phyloP scores from a whole-genome alignment of 1,140 invertebrate species.

The Hermetia illucens region DNA sequence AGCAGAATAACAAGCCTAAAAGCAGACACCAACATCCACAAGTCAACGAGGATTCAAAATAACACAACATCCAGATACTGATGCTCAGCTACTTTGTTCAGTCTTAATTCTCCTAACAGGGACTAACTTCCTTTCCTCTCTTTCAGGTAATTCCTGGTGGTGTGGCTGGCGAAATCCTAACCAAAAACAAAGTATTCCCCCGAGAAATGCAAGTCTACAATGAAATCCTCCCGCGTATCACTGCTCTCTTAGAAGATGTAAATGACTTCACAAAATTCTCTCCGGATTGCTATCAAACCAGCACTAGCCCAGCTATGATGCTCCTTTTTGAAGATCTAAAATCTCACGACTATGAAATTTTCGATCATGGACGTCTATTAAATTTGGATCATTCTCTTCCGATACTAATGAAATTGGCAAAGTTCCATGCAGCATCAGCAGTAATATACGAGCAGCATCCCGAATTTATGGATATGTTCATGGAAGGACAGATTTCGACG shows the following conservation, averaged over 20 bases:
- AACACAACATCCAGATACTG: no score
- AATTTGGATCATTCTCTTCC: constrained; percentile 25
- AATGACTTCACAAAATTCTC: constrained; percentile 24
- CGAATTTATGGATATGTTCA: constrained; percentile 20
- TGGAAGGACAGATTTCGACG: constrained; percentile 25
- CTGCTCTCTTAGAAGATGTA: constrained; percentile 18
- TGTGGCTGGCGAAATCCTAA: constrained; percentile 20
- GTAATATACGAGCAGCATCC: constrained; percentile 18
- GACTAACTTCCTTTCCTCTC: no score
- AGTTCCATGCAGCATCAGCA: constrained; percentile 39
- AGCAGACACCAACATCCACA: no score
- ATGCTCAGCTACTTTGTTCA: no score
- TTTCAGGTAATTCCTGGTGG: constrained; percentile 23
- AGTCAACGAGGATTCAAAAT: no score
- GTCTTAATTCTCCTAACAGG: no score
- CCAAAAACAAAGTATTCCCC: constrained; percentile 24
- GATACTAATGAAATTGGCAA: constrained; percentile 36
- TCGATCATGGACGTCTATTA: constrained; percentile 21
- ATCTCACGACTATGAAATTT: constrained; percentile 19
- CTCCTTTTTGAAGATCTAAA: constrained; percentile 24
- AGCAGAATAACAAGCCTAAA: no score
- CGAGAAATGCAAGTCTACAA: constrained; percentile 26
- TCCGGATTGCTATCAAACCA: constrained; percentile 21
- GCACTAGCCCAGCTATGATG: constrained; percentile 24
- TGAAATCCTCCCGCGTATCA: constrained; percentile 21